Base-by-base conservation (phyloP, 2,888 invertebrate genomes). In the Drosophila paramelanica region DNA sequence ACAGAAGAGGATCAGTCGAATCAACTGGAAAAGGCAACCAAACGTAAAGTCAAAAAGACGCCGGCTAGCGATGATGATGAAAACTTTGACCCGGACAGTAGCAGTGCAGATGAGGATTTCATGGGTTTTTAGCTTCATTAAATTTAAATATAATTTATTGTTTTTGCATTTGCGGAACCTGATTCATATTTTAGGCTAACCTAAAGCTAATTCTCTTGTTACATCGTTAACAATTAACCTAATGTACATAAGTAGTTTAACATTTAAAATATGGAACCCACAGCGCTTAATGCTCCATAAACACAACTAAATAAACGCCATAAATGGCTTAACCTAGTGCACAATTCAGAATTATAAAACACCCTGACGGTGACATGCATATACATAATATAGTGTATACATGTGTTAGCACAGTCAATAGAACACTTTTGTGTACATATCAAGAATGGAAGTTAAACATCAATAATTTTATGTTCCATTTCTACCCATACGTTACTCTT, bases 401-500 rank as follows among this genome's bases (percentile, higher is more conserved):
- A 20, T 57, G 50, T 69, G 87, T 73, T 84, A 84, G 86, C 89
- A 84, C 83, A 84, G 89, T 86, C 87, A 77, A 82, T 77, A 74
- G 83, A 86, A 83, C 89, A 88, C 89, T 66, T 72, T 72, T 55
- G 64, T 73, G 61, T 56, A 46, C 67, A 41, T 60, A 52, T 36
- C 10, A 45, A 47, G 13, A 52, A 43, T 64, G 39, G 45, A 25
- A 27, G 38, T 58, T 84, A 86, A 50, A 86, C 89, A 50, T 86
- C 85, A 60, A 86, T 86, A n/a, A 86, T 89, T 58, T 89, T 87
- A 79, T 86, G 89, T 38, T 89, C 88, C 53, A 89, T 52, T 33
- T 92, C 91, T 64, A 91, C 85, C 93, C 93, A 93, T 7, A 92
- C 88, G 69, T 92, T 92, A 60, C 90, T 91, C 71, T 91, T 92